These are phyloP conservation scores for Synanthedon tipuliformis DNA, from an alignment of 2,888 invertebrate species.

Conservation along the genomic window DNA sequence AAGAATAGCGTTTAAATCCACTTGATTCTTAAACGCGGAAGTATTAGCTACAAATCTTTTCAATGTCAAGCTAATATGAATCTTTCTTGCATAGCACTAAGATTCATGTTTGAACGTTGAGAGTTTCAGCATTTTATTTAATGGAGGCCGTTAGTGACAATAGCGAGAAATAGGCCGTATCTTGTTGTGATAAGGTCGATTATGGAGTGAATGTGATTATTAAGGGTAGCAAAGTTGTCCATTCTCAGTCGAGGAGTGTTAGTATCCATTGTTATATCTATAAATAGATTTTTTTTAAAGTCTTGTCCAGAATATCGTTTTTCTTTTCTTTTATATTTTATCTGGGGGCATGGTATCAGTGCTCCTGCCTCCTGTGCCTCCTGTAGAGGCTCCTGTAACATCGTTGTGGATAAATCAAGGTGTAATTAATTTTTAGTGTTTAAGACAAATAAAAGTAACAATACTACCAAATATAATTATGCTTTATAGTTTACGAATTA, in stretches of 20 bases:
- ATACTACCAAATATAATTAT: no score
- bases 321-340: no score
- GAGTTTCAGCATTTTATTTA: constrained; percentile 16
- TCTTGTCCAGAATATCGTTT: no score
- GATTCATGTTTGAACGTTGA: background rate
- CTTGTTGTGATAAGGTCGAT: constrained; percentile 10
- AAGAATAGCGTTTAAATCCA: background rate
- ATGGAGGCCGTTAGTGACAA: constrained; percentile 22
- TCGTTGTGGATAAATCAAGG: no score
- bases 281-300: constrained; percentile 12
- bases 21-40: background rate
- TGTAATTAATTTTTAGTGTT: no score
- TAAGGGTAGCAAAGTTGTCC: constrained; percentile 33
- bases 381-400: no score
- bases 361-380: no score
- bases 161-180: constrained; percentile 13
- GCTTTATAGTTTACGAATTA: no score
- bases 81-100: background rate
- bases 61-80: background rate
- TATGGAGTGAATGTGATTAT: constrained; percentile 24
- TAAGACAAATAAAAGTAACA: no score
- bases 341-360: no score
- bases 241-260: constrained; percentile 35
- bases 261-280: constrained; percentile 35
- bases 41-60: background rate